Base-by-base conservation (phyloP, 2,113 vertebrate genomes). In the Chloroceryle aenea region DNA sequence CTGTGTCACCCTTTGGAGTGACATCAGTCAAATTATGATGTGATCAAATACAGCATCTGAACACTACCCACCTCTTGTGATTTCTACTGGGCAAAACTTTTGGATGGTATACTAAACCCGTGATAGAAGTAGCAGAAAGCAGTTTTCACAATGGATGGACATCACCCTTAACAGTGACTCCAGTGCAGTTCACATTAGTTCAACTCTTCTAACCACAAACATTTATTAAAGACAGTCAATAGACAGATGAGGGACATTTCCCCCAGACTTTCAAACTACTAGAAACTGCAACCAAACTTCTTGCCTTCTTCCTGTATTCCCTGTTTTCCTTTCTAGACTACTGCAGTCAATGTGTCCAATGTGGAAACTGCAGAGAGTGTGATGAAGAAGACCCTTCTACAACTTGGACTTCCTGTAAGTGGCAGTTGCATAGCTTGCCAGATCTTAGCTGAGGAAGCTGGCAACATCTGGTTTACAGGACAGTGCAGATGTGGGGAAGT, bases 391-490 rank as follows among this genome's bases (percentile, higher is more conserved):
- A 87, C 94, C 17, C 55, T 96, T 56, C 71, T 97, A 30, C 97
- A 98, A 45, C 95, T 98, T 81, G 96, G 96, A 47, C 80, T 97
- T 71, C 91, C 95, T 74, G 98, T 98, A 94, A 98, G 98, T 97
- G 74, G 23, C 66, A 34, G 66, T 34, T 84, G 62, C 36, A 3
- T 12, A 20, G 27, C 14, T 29, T 77, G 58, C n/a, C 50, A n/a
- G 43, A 67, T 56, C 20, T 50, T 76, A 45, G 45, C 74, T 69
- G 50, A 72, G 59, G 27, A 79, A 52, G 15, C 12, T 50, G 66
- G 25, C 56, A 56, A 4, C 0, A 1, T 50, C 81, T 85, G 55
- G 6, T 45, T 83, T 58, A 58, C 29, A 50, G 59, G 32, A 63
- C 6, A 30, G 9, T 16, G 56, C 30, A 62, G 58, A 42, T 55